Evolutionary conservation across 2,113 vertebrate genomes (phyloP).

Genomic region (Fukomys damarensis): DNA sequence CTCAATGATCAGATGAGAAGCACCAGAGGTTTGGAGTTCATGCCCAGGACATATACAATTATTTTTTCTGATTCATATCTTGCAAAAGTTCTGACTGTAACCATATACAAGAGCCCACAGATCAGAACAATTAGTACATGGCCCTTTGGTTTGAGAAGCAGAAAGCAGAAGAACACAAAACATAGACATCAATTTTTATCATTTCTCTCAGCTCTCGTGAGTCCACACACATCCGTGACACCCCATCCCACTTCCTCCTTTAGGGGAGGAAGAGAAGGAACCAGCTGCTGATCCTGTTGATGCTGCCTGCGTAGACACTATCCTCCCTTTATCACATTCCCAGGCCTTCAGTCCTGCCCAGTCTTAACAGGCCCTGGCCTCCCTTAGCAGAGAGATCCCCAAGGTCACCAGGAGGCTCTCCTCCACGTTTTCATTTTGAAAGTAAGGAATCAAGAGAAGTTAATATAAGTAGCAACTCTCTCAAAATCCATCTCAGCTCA

Average conservation of each 20-base stretch:
- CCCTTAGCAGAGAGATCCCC: background rate
- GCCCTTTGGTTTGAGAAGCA: background rate
- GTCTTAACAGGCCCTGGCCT: background rate
- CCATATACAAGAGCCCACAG: background rate
- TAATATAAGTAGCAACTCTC: background rate
- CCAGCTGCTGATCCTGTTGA: background rate
- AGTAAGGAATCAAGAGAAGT: background rate
- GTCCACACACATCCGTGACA: background rate
- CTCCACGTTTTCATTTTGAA: background rate
- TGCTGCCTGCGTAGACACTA: background rate
- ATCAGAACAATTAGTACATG: rapidly evolving
- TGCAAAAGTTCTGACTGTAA: background rate
- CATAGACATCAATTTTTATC: background rate
- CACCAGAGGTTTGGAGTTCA: rapidly evolving
- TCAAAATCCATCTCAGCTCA: background rate
- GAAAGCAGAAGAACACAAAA: background rate
- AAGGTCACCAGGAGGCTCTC: background rate
- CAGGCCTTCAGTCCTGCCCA: background rate
- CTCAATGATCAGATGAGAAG: background rate
- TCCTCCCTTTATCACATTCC: background rate
- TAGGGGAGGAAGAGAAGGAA: background rate
- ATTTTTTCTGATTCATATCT: background rate
- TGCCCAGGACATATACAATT: background rate
- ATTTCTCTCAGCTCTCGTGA: background rate
- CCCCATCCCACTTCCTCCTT: background rate